Evolutionary conservation across 2,888 invertebrate species (phyloP).

Genomic region (Artemia sinica): DNA sequence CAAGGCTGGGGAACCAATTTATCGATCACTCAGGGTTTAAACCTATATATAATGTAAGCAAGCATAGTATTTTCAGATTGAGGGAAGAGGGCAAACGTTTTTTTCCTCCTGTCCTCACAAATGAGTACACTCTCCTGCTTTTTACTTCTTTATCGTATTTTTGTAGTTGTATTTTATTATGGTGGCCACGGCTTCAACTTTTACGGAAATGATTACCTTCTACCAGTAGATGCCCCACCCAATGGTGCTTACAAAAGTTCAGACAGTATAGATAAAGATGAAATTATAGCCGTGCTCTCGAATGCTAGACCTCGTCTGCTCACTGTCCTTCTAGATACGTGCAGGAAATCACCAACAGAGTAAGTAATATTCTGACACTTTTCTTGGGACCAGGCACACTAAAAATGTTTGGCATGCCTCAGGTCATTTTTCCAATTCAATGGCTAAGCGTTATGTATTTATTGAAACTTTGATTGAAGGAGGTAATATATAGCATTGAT

Average conservation of each 20-base stretch:
- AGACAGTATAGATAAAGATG: conserved; percentile 18
- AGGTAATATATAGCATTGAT: no score
- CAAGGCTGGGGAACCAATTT: no score
- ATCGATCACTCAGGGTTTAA: no score
- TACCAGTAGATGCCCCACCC: conserved; percentile 36
- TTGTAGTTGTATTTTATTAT: conserved; percentile 37
- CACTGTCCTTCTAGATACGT: conserved; percentile 41
- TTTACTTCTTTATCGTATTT: not conserved
- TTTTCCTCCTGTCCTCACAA: no score
- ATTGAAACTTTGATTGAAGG: no score
- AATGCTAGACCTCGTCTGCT: conserved; percentile 36
- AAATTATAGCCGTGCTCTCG: conserved; percentile 27
- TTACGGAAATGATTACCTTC: conserved; percentile 36
- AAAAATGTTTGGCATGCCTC: no score
- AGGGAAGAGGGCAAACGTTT: no score
- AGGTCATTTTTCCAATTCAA: no score
- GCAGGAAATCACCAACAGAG: conserved; percentile 37
- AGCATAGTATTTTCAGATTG: no score
- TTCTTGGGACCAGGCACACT: not conserved
- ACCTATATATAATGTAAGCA: no score
- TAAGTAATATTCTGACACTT: conserved; percentile 26
- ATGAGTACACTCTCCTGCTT: no score
- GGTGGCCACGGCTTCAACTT: conserved; percentile 41
- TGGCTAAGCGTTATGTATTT: no score
- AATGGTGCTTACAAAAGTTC: conserved; percentile 12